Base-by-base conservation (phyloP, 2,113 vertebrate genomes). In the Poeciliopsis retropinna region DNA sequence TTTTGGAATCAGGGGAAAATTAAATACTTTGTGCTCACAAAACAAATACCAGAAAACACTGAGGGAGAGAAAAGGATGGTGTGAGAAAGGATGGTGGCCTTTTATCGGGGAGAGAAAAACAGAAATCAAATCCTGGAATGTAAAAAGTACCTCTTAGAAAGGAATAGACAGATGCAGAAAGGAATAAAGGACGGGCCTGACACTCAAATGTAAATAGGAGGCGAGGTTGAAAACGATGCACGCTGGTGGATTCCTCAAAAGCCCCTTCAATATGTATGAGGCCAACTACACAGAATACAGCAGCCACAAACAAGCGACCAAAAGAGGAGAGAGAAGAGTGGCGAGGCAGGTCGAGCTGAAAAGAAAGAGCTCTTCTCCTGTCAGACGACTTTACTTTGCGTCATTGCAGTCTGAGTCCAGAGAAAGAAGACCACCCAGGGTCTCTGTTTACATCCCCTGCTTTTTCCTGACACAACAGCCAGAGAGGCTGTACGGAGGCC, bases 181-280 rank as follows among this genome's bases (percentile, higher is more conserved):
- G 44, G 70, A 66, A 75, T 57, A 80, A 63, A 65, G 47, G 30
- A 65, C 61, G 68, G 73, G 82, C 88, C 60, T 87, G 89, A 93
- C 89, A 91, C 90, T 89, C 82, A 73, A 87, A 89, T 86, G 88
- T 92, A 93, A 92, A 93, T 88, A 84, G 61, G 65, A 86, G 72
- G 76, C 64, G 82, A 83, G 85, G 75, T 89, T 80, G 76, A 88
- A 89, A 89, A 84, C 75, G 79, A 57, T 0, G 71, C 78, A 88
- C 78, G 78, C 81, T 82, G 83, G 87, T 72, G 81, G 88, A 90
- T 87, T 90, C 83, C 90, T 90, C 85, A 91, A 91, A 89, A 83
- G 82, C 84, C 81, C 87, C 87, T 93, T 92, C 91, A 92, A 87
- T 92, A 92, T 92, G 91, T 80, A 91, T 92, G 86, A 92, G 90